These are phyloP conservation scores for Heliconius melpomene DNA, from an alignment of 1,140 invertebrate genomes.

Conservation along the genomic window DNA sequence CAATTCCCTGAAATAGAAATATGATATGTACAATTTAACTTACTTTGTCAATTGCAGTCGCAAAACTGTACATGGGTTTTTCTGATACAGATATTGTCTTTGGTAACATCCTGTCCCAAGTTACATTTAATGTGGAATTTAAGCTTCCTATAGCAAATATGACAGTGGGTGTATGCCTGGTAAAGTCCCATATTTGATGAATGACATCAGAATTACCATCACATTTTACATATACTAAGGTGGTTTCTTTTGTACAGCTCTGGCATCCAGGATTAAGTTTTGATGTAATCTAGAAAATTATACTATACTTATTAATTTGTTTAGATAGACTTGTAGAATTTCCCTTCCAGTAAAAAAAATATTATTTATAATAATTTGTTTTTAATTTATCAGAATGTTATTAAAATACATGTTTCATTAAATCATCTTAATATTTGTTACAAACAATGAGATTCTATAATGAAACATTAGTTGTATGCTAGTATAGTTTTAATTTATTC, in stretches of 20 bases:
- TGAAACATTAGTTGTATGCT: background rate
- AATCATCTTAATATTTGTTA: background rate
- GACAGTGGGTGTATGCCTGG: conserved; percentile 76
- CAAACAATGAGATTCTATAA: background rate
- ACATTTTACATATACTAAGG: conserved; percentile 78
- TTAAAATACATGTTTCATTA: background rate
- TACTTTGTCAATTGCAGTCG: conserved; percentile 82
- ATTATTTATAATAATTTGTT: background rate
- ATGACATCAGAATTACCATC: conserved; percentile 80
- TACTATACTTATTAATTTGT: background rate
- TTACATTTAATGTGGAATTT: conserved; percentile 72
- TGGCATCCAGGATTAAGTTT: conserved; percentile 65
- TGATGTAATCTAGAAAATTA: conserved; percentile 57
- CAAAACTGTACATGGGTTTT: conserved; percentile 79
- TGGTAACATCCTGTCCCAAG: conserved; percentile 69
- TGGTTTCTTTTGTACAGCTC: conserved; percentile 54
- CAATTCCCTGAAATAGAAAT: conserved; percentile 5
- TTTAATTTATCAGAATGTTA: background rate
- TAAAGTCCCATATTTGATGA: conserved; percentile 84
- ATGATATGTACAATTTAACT: conserved; percentile 25
- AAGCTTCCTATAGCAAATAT: conserved; percentile 74
- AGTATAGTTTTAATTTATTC: background rate
- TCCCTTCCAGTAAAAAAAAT: background rate
- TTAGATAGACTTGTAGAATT: no score
- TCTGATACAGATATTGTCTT: conserved; percentile 74